phyloP scores from a whole-genome alignment of 2,113 vertebrate species.

The Otolemur garnettii region DNA sequence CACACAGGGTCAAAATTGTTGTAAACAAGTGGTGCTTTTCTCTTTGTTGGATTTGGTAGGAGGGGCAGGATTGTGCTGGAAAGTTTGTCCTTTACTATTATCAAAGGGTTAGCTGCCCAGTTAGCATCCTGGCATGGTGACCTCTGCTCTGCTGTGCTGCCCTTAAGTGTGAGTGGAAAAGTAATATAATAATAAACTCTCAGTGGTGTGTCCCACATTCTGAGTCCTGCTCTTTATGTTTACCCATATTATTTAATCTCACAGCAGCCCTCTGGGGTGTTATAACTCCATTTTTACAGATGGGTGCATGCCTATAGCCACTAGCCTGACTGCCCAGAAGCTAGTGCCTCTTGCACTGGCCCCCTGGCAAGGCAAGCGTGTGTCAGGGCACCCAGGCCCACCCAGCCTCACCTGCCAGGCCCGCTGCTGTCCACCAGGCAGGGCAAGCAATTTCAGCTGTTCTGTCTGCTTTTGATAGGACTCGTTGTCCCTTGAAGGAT shows the following conservation, averaged over 20 bases:
- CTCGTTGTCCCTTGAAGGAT: slow-evolving; percentile 8
- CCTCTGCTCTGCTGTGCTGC: background rate
- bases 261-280: background rate
- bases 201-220: background rate
- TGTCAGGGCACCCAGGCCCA: background rate
- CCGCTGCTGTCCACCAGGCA: background rate
- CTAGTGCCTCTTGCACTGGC: background rate
- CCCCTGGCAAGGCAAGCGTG: too few species aligned
- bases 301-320: fast-evolving
- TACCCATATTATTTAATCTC: background rate
- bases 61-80: background rate
- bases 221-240: background rate
- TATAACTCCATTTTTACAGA: background rate
- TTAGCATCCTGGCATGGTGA: background rate
- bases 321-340: background rate
- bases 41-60: background rate
- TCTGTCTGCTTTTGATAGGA: slow-evolving; percentile 34
- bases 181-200: background rate
- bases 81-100: background rate
- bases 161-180: background rate
- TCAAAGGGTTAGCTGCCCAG: background rate
- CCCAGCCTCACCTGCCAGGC: background rate
- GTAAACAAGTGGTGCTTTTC: background rate
- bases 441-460: background rate
- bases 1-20: background rate